These are phyloP conservation scores for Sepioteuthis lessoniana DNA, from an alignment of 2,888 invertebrate genomes.

Conservation along the genomic window DNA sequence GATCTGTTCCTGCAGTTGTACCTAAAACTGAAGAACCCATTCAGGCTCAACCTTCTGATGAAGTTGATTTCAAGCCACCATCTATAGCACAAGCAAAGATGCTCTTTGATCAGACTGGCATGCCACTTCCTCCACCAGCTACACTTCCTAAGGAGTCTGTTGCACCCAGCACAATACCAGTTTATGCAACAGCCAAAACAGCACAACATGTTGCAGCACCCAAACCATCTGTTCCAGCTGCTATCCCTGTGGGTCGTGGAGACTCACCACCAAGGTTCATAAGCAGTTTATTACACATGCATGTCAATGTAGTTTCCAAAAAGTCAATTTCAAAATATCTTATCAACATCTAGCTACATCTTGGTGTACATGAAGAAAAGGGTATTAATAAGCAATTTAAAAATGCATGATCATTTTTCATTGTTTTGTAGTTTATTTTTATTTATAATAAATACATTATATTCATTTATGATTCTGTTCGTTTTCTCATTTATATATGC, in stretches of 20 bases:
- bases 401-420: conserved; percentile 43
- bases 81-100: conserved; percentile 64
- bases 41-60: conserved; percentile 41
- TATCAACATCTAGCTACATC: conserved; percentile 40
- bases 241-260: conserved; percentile 34
- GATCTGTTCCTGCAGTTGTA: conserved; percentile 23
- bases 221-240: not conserved
- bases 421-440: conserved; percentile 42
- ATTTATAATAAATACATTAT: conserved; percentile 46
- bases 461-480: conserved; percentile 21
- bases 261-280: conserved; percentile 49
- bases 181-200: conserved; percentile 43
- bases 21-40: conserved; percentile 34
- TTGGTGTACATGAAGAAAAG: not conserved
- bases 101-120: conserved; percentile 57
- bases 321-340: conserved; percentile 44
- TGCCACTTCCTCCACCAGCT: conserved; percentile 53
- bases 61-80: conserved; percentile 60
- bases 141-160: conserved; percentile 51
- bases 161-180: conserved; percentile 37
- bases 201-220: conserved; percentile 37
- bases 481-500: conserved; percentile 40
- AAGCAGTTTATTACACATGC: conserved; percentile 49
- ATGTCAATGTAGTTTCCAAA: conserved; percentile 47
- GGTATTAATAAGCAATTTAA: conserved; percentile 38